Percentiles rank a stretch among this genome's conserved stretches.
Evolutionary conservation across 2,888 invertebrate genomes (phyloP).

Genomic region (Heteromurus nitidus): DNA sequence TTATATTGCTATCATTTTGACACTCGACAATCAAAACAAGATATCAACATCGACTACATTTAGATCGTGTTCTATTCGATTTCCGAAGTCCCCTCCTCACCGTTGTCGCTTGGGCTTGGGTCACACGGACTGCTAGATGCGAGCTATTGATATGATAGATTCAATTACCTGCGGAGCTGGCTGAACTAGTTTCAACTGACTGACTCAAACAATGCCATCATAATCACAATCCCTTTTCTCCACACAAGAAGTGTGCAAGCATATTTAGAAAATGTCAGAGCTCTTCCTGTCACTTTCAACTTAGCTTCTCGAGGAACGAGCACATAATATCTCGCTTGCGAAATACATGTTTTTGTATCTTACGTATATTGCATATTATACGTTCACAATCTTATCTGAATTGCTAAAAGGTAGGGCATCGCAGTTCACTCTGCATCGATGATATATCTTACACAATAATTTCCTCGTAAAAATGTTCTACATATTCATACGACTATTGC

Average conservation of each 20-base stretch:
- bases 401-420: not conserved
- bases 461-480: not conserved
- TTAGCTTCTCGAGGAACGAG: no score
- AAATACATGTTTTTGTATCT: no score
- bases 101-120: no score
- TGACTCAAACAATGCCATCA: slow-evolving; percentile 20
- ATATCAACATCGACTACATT: no score
- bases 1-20: no score
- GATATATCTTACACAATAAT: slow-evolving; percentile 9
- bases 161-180: slow-evolving; percentile 17
- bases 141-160: slow-evolving; percentile 44
- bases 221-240: no score
- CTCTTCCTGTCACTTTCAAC: slow-evolving; percentile 60
- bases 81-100: no score
- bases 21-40: no score
- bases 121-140: no score
- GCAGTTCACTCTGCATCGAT: slow-evolving; percentile 11
- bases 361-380: slow-evolving; percentile 1
- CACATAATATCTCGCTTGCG: no score
- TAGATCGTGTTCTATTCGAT: no score
- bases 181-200: slow-evolving; percentile 45
- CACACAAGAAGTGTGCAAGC: not conserved
- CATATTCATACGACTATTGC: no score
- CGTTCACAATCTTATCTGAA: slow-evolving; percentile 16
- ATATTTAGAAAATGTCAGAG: slow-evolving; percentile 16